Base-by-base conservation (phyloP, 2,797 vertebrate genomes). In the Parauchenoglanis punctatus region DNA sequence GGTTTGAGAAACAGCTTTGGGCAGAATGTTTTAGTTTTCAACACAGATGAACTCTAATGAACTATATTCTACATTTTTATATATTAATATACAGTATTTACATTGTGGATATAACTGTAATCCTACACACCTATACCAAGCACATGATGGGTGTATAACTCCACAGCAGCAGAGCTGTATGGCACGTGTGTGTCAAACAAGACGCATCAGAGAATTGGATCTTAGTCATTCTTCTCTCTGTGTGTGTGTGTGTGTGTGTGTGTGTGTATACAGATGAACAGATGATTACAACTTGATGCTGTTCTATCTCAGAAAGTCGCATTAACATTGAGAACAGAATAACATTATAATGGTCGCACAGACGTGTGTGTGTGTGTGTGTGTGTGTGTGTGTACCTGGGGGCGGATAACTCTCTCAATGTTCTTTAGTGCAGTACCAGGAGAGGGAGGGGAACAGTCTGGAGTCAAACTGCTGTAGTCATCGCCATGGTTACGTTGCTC, bases 381-480 rank as follows among this genome's bases (percentile, higher is more conserved):
- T 83, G 59, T 70, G 84, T 86, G 85, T 83, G 75, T 81, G 7
- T 88, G 18, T 87, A 99, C 98, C 98, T 99, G 98, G 93, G 98
- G 98, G 94, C 97, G 97, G 93, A 99, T 99, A 92, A 99, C 98
- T 97, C 97, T 99, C 93, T 99, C 97, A 67, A 99, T 99, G 94
- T 97, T 99, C 96, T 98, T 98, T 93, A 99, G 96, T 92, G 98
- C 98, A 28, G 98, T 99, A 94, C 98, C 98, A 23, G 98, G 98
- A 89, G 98, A 99, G 88, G 98, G 98, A 93, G 98, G 98, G 67
- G 98, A 99, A 92, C 98, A 99, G 95, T 99, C 98, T 94, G 98
- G 98, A 95, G 98, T 99, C 91, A 98, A 97, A 90, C 97, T 97
- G 90, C 97, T 97, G 56, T 97, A 97, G 94, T 96, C 96, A 96